Percentiles rank a stretch among this genome's conserved stretches.
These are phyloP conservation scores for Encarsia formosa DNA, from an alignment of 2,888 invertebrate species.

Conservation along the genomic window DNA sequence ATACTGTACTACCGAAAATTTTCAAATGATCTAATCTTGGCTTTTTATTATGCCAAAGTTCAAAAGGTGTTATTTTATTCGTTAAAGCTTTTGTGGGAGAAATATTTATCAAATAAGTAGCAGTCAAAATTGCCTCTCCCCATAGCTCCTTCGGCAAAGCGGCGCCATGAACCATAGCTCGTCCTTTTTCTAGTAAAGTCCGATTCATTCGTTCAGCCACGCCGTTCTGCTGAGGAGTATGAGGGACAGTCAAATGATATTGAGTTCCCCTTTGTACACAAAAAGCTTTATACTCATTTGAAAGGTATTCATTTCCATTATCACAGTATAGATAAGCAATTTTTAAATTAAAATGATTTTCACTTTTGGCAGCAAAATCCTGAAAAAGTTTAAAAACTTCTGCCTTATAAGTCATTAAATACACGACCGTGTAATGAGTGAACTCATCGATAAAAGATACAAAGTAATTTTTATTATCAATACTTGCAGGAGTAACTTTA, in stretches of 20 bases:
- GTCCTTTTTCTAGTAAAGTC: constrained; percentile 16
- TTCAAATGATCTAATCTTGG: not conserved
- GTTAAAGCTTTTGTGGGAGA: not conserved
- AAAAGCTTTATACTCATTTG: not conserved
- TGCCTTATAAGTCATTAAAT: not conserved
- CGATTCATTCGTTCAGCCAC: constrained; percentile 21
- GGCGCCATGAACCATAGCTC: constrained; percentile 16
- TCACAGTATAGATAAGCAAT: not conserved
- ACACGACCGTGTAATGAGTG: not conserved
- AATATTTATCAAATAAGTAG: not conserved
- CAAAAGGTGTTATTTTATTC: not conserved
- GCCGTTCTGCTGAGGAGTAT: constrained; percentile 20
- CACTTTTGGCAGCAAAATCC: not conserved
- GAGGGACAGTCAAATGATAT: constrained; percentile 12
- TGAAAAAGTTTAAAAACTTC: not conserved
- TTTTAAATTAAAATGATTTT: not conserved
- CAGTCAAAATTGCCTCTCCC: constrained; percentile 1
- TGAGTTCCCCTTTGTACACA: constrained; percentile 28
- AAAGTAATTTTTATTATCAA: not conserved
- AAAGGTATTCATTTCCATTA: constrained; percentile 10
- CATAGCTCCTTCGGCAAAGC: constrained; percentile 9
- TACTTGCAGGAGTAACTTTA: too few relatives aligned
- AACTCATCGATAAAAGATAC: not conserved
- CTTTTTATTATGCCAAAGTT: not conserved
- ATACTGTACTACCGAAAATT: not conserved